A percentile compares a stretch with the other conserved stretches of the same genome.
Evolutionary conservation across 1,140 invertebrate genomes (phyloP).

Genomic region (Bradysia coprophila): DNA sequence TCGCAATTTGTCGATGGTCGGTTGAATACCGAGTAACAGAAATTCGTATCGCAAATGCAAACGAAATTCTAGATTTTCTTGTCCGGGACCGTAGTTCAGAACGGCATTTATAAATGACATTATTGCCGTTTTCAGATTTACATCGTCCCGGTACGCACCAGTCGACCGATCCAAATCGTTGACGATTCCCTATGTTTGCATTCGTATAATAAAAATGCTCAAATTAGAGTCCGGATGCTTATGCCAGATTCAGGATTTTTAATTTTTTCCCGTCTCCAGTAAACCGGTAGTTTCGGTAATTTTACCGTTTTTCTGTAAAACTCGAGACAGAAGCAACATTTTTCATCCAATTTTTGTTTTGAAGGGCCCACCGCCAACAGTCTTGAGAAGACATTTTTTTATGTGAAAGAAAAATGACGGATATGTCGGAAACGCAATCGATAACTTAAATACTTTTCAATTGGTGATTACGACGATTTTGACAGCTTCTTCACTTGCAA

Average conservation of each 20-base stretch:
- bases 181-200: constrained; percentile 60
- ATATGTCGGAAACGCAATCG: too few species aligned
- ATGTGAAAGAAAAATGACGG: too few species aligned
- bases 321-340: too few species aligned
- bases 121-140: constrained; percentile 85
- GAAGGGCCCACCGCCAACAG: too few species aligned
- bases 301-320: too few species aligned
- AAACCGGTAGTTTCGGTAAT: too few species aligned
- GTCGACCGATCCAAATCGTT: constrained; percentile 85
- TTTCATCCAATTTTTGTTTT: too few species aligned
- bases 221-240: constrained; percentile 10
- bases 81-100: constrained; percentile 87
- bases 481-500: too few species aligned
- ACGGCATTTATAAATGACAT: constrained; percentile 98
- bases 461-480: too few species aligned
- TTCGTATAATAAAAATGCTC: constrained; percentile 4
- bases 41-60: constrained; percentile 92
- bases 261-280: too few species aligned
- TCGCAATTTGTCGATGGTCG: constrained; percentile 83
- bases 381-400: too few species aligned
- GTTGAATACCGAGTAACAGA: constrained; percentile 91
- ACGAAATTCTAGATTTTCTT: constrained; percentile 89
- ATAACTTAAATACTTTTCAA: too few species aligned
- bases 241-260: neutral
- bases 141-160: constrained; percentile 73